These are phyloP conservation scores for Oasisia sp. DNA, from an alignment of 2,888 invertebrate genomes.

Conservation along the genomic window DNA sequence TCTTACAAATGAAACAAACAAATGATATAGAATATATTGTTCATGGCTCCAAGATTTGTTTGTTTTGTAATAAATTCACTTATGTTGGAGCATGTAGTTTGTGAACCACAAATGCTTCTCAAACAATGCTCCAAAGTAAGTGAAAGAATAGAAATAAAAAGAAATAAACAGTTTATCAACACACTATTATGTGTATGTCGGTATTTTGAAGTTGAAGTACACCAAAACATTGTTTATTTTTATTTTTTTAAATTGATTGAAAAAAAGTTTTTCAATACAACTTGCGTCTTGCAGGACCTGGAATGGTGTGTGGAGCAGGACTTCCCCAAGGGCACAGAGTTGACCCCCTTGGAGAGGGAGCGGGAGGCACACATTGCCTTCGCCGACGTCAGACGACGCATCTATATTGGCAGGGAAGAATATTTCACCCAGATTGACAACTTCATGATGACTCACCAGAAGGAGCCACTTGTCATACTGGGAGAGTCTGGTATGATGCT, in stretches of 20 bases:
- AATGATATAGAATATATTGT: no score
- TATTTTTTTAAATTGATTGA: background rate
- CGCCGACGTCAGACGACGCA: constrained; percentile 48
- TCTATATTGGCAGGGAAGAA: constrained; percentile 53
- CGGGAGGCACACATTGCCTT: constrained; percentile 51
- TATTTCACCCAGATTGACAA: constrained; percentile 49
- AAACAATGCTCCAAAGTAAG: no score
- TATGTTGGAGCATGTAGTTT: no score
- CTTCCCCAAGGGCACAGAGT: constrained; percentile 52
- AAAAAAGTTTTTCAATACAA: background rate
- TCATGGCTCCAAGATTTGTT: no score
- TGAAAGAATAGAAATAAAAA: no score
- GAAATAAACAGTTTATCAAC: background rate
- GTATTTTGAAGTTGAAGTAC: background rate
- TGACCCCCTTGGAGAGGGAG: constrained; percentile 49
- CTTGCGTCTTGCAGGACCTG: constrained; percentile 46
- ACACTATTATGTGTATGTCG: background rate
- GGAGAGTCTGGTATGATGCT: constrained; percentile 51
- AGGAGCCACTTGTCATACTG: constrained; percentile 49
- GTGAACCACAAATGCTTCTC: no score
- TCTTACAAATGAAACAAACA: background rate
- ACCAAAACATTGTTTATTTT: background rate
- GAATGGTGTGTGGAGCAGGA: constrained; percentile 46
- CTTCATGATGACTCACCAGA: constrained; percentile 32
- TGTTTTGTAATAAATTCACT: no score